A percentile compares a stretch with the other conserved stretches of the same genome.
Evolutionary conservation across 2,888 invertebrate genomes (phyloP).

Genomic region (Aleiodes alternator): DNA sequence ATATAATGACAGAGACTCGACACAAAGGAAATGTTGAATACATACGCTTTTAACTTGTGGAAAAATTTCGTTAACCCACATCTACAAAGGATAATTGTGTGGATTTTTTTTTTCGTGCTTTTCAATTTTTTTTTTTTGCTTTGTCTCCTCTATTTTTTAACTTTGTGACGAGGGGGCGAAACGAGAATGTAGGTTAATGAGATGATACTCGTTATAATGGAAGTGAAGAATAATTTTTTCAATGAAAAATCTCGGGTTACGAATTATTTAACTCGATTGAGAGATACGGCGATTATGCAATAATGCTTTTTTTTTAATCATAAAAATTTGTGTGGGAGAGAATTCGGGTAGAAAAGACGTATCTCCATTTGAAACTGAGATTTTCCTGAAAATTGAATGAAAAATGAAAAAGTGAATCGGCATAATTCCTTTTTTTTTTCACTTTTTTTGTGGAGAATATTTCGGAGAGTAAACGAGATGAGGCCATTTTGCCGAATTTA

Average conservation of each 20-base stretch:
- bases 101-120: conserved; percentile 7
- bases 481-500: too few relatives aligned
- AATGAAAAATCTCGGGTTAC: background rate
- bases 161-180: background rate
- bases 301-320: background rate
- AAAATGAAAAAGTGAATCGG: too few relatives aligned
- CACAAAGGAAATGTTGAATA: conserved; percentile 26
- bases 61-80: conserved; percentile 13
- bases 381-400: too few relatives aligned
- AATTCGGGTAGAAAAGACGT: too few relatives aligned
- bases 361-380: too few relatives aligned
- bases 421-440: too few relatives aligned
- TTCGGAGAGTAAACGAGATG: too few relatives aligned
- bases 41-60: background rate
- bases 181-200: conserved; percentile 36
- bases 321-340: background rate
- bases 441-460: too few relatives aligned
- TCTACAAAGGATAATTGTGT: conserved; percentile 35
- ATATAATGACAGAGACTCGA: conserved; percentile 29
- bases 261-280: background rate
- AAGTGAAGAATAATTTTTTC: conserved; percentile 9
- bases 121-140: too few relatives aligned
- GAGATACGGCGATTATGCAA: background rate
- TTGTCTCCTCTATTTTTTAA: background rate
- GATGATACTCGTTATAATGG: conserved; percentile 29